Conservation (phyloP, 2,797 vertebrate species). For the Enoplosus armatus region DNA sequence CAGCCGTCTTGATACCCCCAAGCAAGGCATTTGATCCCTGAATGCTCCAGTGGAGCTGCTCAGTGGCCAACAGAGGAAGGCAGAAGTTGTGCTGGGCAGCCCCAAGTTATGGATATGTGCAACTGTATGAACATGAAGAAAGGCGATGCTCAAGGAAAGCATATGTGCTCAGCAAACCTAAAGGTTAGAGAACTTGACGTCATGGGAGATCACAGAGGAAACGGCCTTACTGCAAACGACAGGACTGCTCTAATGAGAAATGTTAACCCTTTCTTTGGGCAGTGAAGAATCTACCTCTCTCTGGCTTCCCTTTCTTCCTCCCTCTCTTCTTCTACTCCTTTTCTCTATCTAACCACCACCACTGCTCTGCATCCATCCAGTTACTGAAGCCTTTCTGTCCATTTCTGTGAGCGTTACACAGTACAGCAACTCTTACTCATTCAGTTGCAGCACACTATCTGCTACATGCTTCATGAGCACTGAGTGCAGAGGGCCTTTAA, state of each 20-base stretch:
- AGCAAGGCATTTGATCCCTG: conserved; percentile 29
- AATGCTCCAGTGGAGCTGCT: conserved; percentile 12
- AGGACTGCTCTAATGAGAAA: conserved; percentile 29
- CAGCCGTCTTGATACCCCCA: background rate
- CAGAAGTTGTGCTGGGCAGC: conserved; percentile 15
- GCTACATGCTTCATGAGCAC: background rate
- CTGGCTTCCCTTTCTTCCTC: background rate
- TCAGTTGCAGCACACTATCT: background rate
- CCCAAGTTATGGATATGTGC: conserved; percentile 18
- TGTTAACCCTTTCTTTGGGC: conserved; percentile 30
- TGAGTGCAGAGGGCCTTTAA: conserved; percentile 16
- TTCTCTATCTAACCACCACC: background rate
- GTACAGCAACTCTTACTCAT: conserved; percentile 6
- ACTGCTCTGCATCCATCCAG: conserved; percentile 7
- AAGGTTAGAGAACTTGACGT: conserved; percentile 54
- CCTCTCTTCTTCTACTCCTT: background rate
- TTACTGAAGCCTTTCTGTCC: conserved; percentile 26
- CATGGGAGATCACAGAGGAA: conserved; percentile 8
- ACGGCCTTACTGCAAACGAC: conserved; percentile 1
- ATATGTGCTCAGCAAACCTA: conserved; percentile 27
- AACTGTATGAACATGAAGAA: conserved; percentile 7
- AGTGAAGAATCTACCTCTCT: background rate
- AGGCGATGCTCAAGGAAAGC: conserved; percentile 31
- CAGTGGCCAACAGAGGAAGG: background rate
- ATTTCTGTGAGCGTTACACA: conserved; percentile 8